Evolutionary conservation across 2,888 invertebrate genomes (phyloP).

Genomic region (Amiota mariae): DNA sequence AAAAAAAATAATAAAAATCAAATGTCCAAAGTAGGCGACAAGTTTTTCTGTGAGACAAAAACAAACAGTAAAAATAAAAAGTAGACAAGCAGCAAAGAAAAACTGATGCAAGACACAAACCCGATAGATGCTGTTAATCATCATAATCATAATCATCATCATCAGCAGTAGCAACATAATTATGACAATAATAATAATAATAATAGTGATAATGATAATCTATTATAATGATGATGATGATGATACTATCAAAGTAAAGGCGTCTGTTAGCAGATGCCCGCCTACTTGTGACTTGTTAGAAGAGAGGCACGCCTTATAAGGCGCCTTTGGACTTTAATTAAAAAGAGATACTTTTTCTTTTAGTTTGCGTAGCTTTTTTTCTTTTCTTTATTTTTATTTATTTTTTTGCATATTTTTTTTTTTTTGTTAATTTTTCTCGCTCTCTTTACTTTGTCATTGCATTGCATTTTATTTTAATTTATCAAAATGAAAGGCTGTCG

Average conservation of each 20-base stretch:
- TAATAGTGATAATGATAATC: too few species aligned
- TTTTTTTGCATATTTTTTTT: neutral
- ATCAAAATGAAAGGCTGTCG: slow-evolving; percentile 24
- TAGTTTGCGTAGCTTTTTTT: neutral
- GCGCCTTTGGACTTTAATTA: slow-evolving; percentile 16
- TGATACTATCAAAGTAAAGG: too few species aligned
- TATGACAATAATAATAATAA: too few species aligned
- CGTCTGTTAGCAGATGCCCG: too few species aligned
- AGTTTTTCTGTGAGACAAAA: slow-evolving; percentile 20
- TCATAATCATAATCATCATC: neutral
- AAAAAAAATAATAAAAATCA: neutral
- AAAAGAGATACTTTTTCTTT: slow-evolving; percentile 8
- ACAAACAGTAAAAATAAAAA: slow-evolving; percentile 1
- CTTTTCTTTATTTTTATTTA: neutral
- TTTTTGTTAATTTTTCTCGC: slow-evolving; percentile 18
- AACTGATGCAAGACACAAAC: slow-evolving; percentile 7
- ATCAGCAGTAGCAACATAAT: too few species aligned
- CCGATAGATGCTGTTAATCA: neutral
- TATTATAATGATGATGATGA: too few species aligned
- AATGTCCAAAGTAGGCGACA: slow-evolving; percentile 25
- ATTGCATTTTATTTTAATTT: slow-evolving; percentile 32
- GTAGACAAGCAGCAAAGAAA: neutral
- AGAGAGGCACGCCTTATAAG: slow-evolving; percentile 6
- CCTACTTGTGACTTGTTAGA: too few species aligned
- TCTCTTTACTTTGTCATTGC: slow-evolving; percentile 16